A percentile compares a stretch with the other conserved stretches of the same genome.
Evolutionary conservation across 2,113 vertebrate species (phyloP).

Genomic region (Maylandia zebra): DNA sequence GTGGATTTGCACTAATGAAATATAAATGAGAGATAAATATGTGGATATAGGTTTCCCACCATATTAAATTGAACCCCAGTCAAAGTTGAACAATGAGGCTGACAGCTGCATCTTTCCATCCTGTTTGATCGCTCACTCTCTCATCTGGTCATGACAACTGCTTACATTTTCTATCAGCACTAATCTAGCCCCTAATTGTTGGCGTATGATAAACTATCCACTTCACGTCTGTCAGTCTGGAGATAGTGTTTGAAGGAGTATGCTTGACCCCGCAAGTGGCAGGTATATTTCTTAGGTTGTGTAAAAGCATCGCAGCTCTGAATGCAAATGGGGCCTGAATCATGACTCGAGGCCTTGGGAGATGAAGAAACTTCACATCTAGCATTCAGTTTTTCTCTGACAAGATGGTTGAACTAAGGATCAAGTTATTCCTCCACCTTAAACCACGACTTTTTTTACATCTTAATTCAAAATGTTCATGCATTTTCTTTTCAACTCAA

Average conservation of each 20-base stretch:
- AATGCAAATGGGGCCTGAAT: constrained; percentile 33
- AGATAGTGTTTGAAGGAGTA: constrained; percentile 41
- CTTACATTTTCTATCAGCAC: constrained; percentile 10
- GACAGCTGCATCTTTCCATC: neutral
- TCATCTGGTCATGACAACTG: neutral
- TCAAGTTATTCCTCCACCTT: neutral
- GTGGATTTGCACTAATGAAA: neutral
- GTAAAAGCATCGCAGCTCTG: neutral
- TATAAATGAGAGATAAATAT: neutral
- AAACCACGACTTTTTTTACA: neutral
- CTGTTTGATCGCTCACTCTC: neutral
- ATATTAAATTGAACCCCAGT: neutral
- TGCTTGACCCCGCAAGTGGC: constrained; percentile 27
- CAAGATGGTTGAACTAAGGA: neutral
- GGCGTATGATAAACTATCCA: constrained; percentile 14
- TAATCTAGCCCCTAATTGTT: constrained; percentile 17
- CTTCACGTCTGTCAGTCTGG: neutral
- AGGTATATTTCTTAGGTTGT: constrained; percentile 12
- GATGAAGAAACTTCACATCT: neutral
- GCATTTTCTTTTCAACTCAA: neutral
- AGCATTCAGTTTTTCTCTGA: neutral
- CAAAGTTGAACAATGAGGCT: neutral
- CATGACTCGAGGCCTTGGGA: neutral
- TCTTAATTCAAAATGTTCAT: neutral
- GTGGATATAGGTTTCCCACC: neutral